phyloP scores from a whole-genome alignment of 1,140 invertebrate genomes.

The Tetramorium parvispinum region DNA sequence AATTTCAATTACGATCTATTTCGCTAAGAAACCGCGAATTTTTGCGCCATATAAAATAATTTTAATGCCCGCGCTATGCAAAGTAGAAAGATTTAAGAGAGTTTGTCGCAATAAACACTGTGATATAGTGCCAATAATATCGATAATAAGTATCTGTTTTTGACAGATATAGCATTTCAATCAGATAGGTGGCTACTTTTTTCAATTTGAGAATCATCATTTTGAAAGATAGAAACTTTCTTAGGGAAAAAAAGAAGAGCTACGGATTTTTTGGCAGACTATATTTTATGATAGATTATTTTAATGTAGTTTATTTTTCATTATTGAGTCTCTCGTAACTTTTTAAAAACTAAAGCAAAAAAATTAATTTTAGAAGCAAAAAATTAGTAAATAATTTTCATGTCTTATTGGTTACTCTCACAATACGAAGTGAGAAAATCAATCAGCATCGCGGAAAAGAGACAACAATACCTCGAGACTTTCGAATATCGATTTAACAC shows the following conservation, averaged over 20 bases:
- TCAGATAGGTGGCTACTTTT: neutral
- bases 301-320: too few relatives aligned
- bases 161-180: neutral
- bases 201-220: neutral
- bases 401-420: too few relatives aligned
- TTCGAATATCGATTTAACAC: too few relatives aligned
- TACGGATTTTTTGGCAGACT: neutral
- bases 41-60: neutral
- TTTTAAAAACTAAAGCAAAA: too few relatives aligned
- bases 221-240: neutral
- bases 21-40: neutral
- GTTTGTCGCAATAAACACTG: neutral
- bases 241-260: neutral
- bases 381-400: too few relatives aligned
- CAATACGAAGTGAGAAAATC: too few relatives aligned
- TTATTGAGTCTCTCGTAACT: too few relatives aligned
- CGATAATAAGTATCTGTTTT: slow-evolving; percentile 2
- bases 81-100: neutral
- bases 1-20: neutral
- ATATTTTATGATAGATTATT: neutral
- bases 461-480: too few relatives aligned
- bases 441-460: too few relatives aligned
- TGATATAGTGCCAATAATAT: neutral
- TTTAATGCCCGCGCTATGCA: neutral
- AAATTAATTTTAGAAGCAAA: too few relatives aligned